Conservation (phyloP, 2,113 vertebrate genomes). For the Scomber colias region DNA sequence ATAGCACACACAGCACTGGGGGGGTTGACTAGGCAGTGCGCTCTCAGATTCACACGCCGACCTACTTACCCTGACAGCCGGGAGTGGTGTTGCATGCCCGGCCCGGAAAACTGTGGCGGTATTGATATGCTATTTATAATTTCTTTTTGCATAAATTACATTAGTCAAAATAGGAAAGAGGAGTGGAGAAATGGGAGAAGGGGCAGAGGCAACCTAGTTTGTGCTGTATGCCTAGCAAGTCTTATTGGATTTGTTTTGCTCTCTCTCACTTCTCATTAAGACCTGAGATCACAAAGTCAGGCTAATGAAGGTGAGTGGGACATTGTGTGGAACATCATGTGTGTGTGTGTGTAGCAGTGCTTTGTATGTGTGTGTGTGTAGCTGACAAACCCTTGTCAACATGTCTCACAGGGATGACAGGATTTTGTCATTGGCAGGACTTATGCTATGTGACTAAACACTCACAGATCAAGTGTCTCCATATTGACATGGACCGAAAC, state of each 20-base stretch:
- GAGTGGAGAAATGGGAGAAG: slow-evolving; percentile 48
- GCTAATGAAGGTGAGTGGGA: slow-evolving; percentile 68
- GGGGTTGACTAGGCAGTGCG: slow-evolving; percentile 29
- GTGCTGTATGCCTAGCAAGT: slow-evolving; percentile 39
- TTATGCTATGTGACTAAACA: slow-evolving; percentile 50
- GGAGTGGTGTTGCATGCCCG: slow-evolving; percentile 66
- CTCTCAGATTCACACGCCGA: slow-evolving; percentile 59
- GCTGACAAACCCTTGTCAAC: slow-evolving; percentile 35
- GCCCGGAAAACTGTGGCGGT: slow-evolving; percentile 72
- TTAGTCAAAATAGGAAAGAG: slow-evolving; percentile 75
- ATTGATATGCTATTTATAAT: slow-evolving; percentile 85
- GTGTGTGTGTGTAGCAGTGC: slow-evolving; percentile 18
- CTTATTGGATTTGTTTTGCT: slow-evolving; percentile 66
- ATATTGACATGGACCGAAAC: slow-evolving; percentile 62
- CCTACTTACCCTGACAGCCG: slow-evolving; percentile 78
- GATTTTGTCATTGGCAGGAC: slow-evolving; percentile 41
- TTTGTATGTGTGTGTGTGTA: slow-evolving; percentile 1
- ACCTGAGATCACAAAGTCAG: slow-evolving; percentile 43
- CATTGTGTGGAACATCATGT: slow-evolving; percentile 3
- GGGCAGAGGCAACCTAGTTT: slow-evolving; percentile 73
- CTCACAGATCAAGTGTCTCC: slow-evolving; percentile 59
- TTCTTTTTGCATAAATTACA: slow-evolving; percentile 83
- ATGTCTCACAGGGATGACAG: slow-evolving; percentile 32
- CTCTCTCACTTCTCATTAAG: slow-evolving; percentile 68
- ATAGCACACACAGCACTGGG: slow-evolving; percentile 20